phyloP scores from a whole-genome alignment of 1,140 invertebrate species.

The Euglossa dilemma region DNA sequence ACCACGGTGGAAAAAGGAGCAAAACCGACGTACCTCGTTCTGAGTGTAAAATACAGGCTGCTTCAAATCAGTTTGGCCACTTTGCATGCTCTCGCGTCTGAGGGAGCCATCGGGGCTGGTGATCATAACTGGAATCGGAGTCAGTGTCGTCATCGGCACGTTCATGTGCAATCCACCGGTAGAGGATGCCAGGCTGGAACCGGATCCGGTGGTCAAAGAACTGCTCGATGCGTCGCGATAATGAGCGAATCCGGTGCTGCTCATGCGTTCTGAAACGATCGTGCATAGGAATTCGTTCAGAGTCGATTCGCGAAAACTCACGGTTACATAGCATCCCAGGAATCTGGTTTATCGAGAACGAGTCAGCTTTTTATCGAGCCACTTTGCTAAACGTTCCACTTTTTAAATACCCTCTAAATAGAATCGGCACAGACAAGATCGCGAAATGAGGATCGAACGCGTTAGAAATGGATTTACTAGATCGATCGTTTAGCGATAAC shows the following conservation, averaged over 20 bases:
- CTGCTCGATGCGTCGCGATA: conserved; percentile 75
- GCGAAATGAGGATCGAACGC: no score
- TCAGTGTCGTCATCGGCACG: conserved; percentile 36
- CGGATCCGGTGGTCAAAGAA: conserved; percentile 74
- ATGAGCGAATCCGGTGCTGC: conserved; percentile 68
- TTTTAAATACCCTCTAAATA: no score
- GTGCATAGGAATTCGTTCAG: background rate
- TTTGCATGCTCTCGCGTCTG: conserved; percentile 68
- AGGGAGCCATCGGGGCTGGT: conserved; percentile 73
- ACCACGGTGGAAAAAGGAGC: no score
- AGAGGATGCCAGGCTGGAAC: conserved; percentile 74
- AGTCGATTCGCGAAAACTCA: background rate
- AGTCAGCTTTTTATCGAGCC: no score
- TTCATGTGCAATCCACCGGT: conserved; percentile 74
- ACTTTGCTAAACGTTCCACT: no score
- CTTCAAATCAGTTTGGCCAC: conserved; percentile 46
- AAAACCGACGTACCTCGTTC: conserved; percentile 62
- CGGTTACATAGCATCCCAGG: no score
- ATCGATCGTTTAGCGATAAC: background rate
- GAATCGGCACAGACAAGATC: no score
- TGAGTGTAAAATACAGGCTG: conserved; percentile 72
- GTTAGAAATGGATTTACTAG: background rate
- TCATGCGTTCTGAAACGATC: conserved; percentile 68
- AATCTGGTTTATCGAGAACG: no score
- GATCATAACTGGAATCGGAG: conserved; percentile 76